A percentile compares a stretch with the other conserved stretches of the same genome.
These are phyloP conservation scores for Lordiphosa mommai DNA, from an alignment of 1,140 invertebrate genomes.

Conservation along the genomic window DNA sequence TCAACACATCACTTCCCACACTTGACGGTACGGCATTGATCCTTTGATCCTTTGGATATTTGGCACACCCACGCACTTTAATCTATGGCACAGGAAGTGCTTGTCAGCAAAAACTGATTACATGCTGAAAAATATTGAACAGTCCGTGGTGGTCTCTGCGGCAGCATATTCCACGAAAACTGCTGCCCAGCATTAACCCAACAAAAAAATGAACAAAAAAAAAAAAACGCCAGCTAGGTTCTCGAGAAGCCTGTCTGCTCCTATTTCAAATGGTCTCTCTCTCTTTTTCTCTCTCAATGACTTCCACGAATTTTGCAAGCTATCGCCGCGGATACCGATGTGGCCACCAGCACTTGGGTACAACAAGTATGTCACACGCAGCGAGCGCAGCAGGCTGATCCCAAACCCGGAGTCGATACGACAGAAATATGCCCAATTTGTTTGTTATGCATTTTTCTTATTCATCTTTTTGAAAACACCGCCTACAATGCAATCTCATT, in stretches of 20 bases:
- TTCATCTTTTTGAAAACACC: constrained; percentile 27
- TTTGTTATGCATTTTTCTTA: constrained; percentile 22
- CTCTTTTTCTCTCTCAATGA: constrained; percentile 34
- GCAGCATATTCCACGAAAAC: constrained; percentile 24
- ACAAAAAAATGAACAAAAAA: too few relatives aligned
- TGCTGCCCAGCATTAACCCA: constrained; percentile 10
- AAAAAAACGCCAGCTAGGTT: constrained; percentile 17
- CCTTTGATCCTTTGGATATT: constrained; percentile 52
- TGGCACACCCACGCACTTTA: constrained; percentile 36
- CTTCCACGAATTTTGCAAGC: constrained; percentile 43
- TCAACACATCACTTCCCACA: constrained; percentile 52
- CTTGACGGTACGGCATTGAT: constrained; percentile 24
- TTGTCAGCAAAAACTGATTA: constrained; percentile 49
- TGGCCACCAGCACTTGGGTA: constrained; percentile 10
- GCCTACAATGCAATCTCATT: constrained; percentile 39
- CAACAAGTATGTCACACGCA: constrained; percentile 31
- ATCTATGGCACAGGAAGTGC: constrained; percentile 42
- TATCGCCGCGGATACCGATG: neutral
- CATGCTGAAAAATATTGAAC: too few relatives aligned
- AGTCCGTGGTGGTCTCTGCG: constrained; percentile 27
- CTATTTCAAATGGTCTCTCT: constrained; percentile 41
- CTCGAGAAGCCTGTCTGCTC: constrained; percentile 27
- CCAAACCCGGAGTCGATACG: constrained; percentile 3
- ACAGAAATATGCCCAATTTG: constrained; percentile 42
- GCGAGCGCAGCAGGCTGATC: constrained; percentile 24